phyloP scores from a whole-genome alignment of 2,113 vertebrate species.

The Tachuris rubrigastra region DNA sequence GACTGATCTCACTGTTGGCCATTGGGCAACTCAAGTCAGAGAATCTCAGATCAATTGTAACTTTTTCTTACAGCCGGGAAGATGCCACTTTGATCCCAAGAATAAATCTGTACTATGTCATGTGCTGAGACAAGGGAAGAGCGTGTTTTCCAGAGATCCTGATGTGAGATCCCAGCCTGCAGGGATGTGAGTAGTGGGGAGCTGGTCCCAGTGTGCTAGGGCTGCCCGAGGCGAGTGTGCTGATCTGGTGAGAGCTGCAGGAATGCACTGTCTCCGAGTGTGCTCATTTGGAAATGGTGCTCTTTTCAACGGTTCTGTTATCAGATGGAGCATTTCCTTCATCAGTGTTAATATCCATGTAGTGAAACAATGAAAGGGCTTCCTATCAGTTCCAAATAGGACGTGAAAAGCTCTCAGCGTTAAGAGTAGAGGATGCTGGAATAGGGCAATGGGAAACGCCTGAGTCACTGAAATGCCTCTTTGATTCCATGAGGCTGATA shows the following conservation, averaged over 20 bases:
- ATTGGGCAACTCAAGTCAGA: not conserved
- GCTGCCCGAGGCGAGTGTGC: not conserved
- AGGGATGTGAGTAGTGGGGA: not conserved
- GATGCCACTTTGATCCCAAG: not conserved
- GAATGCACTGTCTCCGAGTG: slow-evolving; percentile 51
- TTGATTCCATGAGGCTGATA: slow-evolving; percentile 76
- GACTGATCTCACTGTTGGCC: not conserved
- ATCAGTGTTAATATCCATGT: slow-evolving; percentile 84
- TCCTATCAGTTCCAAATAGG: slow-evolving; percentile 86
- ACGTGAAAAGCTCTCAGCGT: slow-evolving; percentile 80
- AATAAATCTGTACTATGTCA: not conserved
- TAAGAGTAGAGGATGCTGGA: slow-evolving; percentile 83
- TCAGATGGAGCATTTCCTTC: slow-evolving; percentile 86
- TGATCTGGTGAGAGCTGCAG: slow-evolving; percentile 32
- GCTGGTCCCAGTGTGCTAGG: not conserved
- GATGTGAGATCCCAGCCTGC: not conserved
- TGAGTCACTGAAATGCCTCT: slow-evolving; percentile 82
- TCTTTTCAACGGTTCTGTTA: slow-evolving; percentile 77
- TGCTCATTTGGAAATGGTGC: slow-evolving; percentile 71
- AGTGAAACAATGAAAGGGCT: slow-evolving; percentile 83
- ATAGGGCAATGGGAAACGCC: slow-evolving; percentile 85
- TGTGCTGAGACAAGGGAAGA: not conserved
- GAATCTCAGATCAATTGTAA: not conserved
- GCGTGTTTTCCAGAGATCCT: not conserved
- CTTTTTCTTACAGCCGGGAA: slow-evolving; percentile 1